Evolutionary conservation across 2,888 invertebrate genomes (phyloP).

Genomic region (Drosophila parthenogenetica): DNA sequence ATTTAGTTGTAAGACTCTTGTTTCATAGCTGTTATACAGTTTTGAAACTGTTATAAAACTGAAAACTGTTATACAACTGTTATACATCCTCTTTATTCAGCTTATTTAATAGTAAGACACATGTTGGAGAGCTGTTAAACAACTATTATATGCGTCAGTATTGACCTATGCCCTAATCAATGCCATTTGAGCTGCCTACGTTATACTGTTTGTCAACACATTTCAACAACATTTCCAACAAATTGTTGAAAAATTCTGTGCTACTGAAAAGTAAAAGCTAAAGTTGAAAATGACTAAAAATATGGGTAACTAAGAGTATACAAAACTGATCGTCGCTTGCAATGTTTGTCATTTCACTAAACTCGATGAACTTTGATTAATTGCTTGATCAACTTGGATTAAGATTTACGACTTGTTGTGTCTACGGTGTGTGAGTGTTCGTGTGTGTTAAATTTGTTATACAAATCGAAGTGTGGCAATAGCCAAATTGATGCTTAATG

Average conservation of each 20-base stretch:
- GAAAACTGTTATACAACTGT: neutral
- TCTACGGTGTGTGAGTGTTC: slow-evolving; percentile 4
- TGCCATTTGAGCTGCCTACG: no score
- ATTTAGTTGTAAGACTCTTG: no score
- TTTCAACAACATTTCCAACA: neutral
- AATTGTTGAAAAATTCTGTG: neutral
- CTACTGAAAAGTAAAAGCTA: no score
- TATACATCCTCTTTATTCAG: neutral
- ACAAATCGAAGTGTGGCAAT: slow-evolving; percentile 75
- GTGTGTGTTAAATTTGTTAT: slow-evolving; percentile 63
- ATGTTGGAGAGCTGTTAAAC: neutral
- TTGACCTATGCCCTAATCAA: no score
- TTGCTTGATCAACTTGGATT: slow-evolving; percentile 29
- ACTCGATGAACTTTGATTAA: slow-evolving; percentile 40
- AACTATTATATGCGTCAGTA: neutral
- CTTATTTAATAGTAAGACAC: neutral
- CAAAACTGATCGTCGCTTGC: slow-evolving; percentile 4
- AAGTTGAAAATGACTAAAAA: neutral
- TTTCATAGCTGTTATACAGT: neutral
- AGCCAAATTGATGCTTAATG: slow-evolving; percentile 71
- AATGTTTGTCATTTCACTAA: slow-evolving; percentile 16
- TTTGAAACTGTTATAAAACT: neutral
- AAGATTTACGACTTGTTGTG: slow-evolving; percentile 28
- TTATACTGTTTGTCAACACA: neutral
- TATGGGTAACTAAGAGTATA: slow-evolving; percentile 26